Conservation (phyloP, 2,113 vertebrate species). For the Mesoclemmys tuberculata region DNA sequence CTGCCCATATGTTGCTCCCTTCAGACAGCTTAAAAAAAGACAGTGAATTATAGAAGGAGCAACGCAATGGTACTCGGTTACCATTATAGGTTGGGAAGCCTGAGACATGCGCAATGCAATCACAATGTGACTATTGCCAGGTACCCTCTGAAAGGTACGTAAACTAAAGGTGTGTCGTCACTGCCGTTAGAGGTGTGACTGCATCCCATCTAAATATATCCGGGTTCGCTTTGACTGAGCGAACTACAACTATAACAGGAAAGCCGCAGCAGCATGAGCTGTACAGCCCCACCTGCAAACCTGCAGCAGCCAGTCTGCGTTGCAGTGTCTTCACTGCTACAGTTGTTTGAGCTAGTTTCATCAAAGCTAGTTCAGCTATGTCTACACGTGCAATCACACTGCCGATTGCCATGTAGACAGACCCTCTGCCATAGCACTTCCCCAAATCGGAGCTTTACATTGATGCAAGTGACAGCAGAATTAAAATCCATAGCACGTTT, state of each 20-base stretch:
- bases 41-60: no score
- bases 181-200: background rate
- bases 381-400: background rate
- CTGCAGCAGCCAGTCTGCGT: no score
- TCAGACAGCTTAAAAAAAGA: background rate
- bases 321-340: background rate
- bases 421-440: background rate
- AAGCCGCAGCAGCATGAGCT: background rate
- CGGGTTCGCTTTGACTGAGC: background rate
- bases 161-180: background rate
- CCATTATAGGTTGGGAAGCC: accelerated
- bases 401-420: background rate
- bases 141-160: background rate
- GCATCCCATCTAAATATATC: background rate
- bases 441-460: background rate
- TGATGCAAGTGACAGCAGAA: background rate
- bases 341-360: background rate
- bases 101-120: background rate
- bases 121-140: background rate
- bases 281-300: no score
- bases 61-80: no score
- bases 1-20: background rate
- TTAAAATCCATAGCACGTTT: background rate
- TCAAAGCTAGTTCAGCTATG: background rate
- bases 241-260: background rate